A percentile compares a stretch with the other conserved stretches of the same genome.
phyloP scores from a whole-genome alignment of 2,113 vertebrate species.

The Anser brachyrhynchus region DNA sequence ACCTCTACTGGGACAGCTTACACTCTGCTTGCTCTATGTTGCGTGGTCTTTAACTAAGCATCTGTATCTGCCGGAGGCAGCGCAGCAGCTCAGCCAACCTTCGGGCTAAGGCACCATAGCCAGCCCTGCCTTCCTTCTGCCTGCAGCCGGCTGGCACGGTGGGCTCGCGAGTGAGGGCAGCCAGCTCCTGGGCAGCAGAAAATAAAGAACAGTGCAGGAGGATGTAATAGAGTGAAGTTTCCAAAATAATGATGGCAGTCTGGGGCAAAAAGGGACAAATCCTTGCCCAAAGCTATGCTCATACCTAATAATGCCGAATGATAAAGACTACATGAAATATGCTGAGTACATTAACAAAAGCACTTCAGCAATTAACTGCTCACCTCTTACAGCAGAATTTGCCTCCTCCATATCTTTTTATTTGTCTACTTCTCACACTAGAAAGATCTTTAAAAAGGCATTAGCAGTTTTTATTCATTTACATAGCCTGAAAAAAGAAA shows the following conservation, averaged over 20 bases:
- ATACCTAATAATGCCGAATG: neutral
- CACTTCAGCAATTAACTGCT: slow-evolving; percentile 7
- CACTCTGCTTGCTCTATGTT: neutral
- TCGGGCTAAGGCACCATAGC: neutral
- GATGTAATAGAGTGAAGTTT: neutral
- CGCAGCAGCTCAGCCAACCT: neutral
- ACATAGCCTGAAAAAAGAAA: neutral
- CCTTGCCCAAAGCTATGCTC: neutral
- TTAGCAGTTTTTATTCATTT: neutral
- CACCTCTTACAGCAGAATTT: neutral
- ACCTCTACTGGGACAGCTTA: neutral
- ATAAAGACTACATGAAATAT: neutral
- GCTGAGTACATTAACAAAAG: neutral
- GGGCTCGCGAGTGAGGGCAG: neutral
- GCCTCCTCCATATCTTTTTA: neutral
- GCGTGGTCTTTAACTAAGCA: neutral
- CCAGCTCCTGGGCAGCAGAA: neutral
- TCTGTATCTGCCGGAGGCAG: neutral
- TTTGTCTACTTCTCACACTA: neutral
- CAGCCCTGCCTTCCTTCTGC: neutral
- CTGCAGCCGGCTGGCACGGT: neutral
- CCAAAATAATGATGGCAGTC: neutral
- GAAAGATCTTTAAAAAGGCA: neutral
- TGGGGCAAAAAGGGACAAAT: neutral
- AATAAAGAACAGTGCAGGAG: neutral